Base-by-base conservation (phyloP, 2,888 invertebrate species). In the Zygothrica quintamaculata region DNA sequence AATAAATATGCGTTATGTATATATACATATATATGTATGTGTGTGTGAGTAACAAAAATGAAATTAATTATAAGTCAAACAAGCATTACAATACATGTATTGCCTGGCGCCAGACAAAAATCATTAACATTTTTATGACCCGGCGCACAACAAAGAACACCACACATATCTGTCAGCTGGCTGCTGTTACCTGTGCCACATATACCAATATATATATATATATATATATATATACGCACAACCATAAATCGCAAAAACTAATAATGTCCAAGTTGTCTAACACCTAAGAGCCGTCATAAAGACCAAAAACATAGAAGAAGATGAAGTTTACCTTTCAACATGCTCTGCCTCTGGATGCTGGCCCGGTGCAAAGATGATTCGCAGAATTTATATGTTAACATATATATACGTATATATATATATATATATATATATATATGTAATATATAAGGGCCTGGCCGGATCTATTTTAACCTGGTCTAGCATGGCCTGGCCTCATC, bases 61-160 rank as follows among this genome's bases (percentile, higher is more conserved):
- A 84, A 84, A 87, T 85, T 88, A 85, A 85, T 85, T 85, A 85
- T 82, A 88, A 88, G 79, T 87, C 82, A 85, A 79, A 77, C 85
- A 85, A 85, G 79, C 71, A 85, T 85, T 85, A 85, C 85, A 88
- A 68, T 77, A 22, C 18, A 5, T 22, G 18, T 22, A 70, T 79
- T 76, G 86, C 75, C 77, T 86, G 85, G 85, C 85, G 85, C 85
- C 85, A 86, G 85, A 80, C 88, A 74, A 74, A 86, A 85, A 79
- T 74, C 88, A 88, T 88, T 88, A 86, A 84, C 86, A 87, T 87
- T 87, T 85, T 86, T 86, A 88, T 86, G 80, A 76, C 74, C 68
- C 84, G 79, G 57, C 84, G 65, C 43, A 79, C 79, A 87, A 85
- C 87, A 82, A 87, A 87, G 85, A 82, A 70, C 84, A 82, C 84